Evolutionary conservation across 2,797 vertebrate genomes (phyloP).

Genomic region (Gila robusta): DNA sequence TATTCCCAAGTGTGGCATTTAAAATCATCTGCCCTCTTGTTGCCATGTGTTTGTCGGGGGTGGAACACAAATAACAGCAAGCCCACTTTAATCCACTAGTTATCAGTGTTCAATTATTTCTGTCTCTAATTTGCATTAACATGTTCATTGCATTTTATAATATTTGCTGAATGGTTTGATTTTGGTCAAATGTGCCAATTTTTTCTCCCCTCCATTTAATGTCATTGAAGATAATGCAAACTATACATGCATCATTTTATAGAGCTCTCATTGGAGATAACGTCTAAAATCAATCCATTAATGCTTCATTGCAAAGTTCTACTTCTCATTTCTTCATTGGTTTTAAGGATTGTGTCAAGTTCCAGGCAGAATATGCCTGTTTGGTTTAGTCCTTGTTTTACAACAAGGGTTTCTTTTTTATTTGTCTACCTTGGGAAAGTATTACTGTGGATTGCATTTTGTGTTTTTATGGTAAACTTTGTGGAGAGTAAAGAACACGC

Average conservation of each 20-base stretch:
- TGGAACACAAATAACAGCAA: slow-evolving; percentile 37
- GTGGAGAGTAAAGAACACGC: slow-evolving; percentile 68
- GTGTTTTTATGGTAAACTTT: slow-evolving; percentile 73
- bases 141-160: slow-evolving; percentile 78
- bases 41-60: slow-evolving; percentile 48
- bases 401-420: slow-evolving; percentile 59
- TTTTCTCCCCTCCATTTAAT: slow-evolving; percentile 62
- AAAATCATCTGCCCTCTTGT: slow-evolving; percentile 9
- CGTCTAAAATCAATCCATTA: slow-evolving; percentile 43
- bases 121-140: slow-evolving; percentile 66
- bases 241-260: background rate
- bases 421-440: slow-evolving; percentile 62
- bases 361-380: slow-evolving; percentile 33
- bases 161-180: slow-evolving; percentile 73
- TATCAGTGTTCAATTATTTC: slow-evolving; percentile 22
- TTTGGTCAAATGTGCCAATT: slow-evolving; percentile 74
- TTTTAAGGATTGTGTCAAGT: slow-evolving; percentile 66
- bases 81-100: slow-evolving; percentile 53
- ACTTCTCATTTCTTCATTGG: slow-evolving; percentile 58
- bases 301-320: slow-evolving; percentile 63
- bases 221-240: slow-evolving; percentile 30
- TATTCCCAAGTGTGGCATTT: slow-evolving; percentile 1
- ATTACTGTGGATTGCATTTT: slow-evolving; percentile 75
- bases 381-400: slow-evolving; percentile 61
- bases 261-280: background rate